Evolutionary conservation across 2,113 vertebrate species (phyloP).

Genomic region (Carettochelys insculpta): DNA sequence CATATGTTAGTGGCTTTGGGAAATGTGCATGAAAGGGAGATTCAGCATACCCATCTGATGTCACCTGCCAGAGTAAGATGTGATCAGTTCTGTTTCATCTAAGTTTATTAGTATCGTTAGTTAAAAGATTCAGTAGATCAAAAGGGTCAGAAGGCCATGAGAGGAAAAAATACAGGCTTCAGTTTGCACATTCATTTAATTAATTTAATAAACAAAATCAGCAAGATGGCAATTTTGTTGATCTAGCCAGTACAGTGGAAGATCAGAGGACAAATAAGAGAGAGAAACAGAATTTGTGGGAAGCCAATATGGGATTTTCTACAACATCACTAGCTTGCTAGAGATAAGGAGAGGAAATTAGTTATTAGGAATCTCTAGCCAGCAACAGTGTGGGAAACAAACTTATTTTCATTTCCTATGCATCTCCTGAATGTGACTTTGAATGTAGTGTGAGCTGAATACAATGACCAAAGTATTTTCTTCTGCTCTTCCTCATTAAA

Average conservation of each 20-base stretch:
- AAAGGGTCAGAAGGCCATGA: not conserved
- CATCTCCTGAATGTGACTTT: not conserved
- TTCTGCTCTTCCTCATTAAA: not conserved
- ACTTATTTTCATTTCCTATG: not conserved
- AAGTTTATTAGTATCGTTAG: not conserved
- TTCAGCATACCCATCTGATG: not conserved
- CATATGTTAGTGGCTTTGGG: not conserved
- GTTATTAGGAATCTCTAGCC: not conserved
- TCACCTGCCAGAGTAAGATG: not conserved
- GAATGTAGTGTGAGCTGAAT: not conserved
- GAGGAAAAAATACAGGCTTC: not conserved
- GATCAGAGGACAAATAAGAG: conserved; percentile 11
- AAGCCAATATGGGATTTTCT: not conserved
- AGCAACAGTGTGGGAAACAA: not conserved
- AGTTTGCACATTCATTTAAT: conserved; percentile 8
- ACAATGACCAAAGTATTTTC: rapidly evolving
- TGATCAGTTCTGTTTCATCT: not conserved
- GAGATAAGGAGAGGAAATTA: conserved; percentile 26
- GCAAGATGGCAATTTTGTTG: not conserved
- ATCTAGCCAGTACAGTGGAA: conserved; percentile 11
- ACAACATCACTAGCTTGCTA: not conserved
- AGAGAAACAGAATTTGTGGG: conserved; percentile 14
- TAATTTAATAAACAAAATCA: conserved; percentile 48
- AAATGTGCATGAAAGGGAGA: too few relatives aligned
- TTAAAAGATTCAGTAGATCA: not conserved